phyloP scores from a whole-genome alignment of 2,113 vertebrate genomes.

The Indicator indicator region DNA sequence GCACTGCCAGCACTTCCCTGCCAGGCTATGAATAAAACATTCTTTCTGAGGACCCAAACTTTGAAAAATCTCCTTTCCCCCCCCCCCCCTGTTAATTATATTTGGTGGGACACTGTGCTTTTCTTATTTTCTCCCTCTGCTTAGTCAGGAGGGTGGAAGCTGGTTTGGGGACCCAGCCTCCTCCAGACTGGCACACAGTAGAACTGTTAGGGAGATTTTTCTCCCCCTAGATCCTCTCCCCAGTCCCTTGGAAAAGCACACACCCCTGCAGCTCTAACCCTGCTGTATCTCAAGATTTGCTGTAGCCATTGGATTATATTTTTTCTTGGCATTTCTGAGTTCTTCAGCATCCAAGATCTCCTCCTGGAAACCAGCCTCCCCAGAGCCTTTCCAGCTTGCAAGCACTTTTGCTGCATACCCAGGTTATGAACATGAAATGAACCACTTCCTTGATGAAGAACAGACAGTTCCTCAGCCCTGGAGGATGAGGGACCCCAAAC shows the following conservation, averaged over 20 bases:
- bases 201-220: not conserved
- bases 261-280: not conserved
- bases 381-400: not conserved
- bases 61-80: conserved; percentile 36
- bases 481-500: not conserved
- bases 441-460: not conserved
- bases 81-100: conserved; percentile 40
- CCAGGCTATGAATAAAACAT: conserved; percentile 69
- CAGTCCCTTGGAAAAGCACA: not conserved
- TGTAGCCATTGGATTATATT: not conserved
- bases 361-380: not conserved
- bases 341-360: not conserved
- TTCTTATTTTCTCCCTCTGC: conserved; percentile 14
- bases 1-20: conserved; percentile 27
- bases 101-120: conserved; percentile 24
- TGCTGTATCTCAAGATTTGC: not conserved
- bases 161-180: not conserved
- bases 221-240: not conserved
- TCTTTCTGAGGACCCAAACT: conserved; percentile 10
- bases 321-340: not conserved
- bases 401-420: not conserved
- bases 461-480: not conserved
- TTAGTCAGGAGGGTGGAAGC: not conserved
- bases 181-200: rapidly evolving
- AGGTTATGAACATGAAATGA: not conserved